Conservation (phyloP, 2,888 invertebrate species). For the Druceiella hillmani region DNA sequence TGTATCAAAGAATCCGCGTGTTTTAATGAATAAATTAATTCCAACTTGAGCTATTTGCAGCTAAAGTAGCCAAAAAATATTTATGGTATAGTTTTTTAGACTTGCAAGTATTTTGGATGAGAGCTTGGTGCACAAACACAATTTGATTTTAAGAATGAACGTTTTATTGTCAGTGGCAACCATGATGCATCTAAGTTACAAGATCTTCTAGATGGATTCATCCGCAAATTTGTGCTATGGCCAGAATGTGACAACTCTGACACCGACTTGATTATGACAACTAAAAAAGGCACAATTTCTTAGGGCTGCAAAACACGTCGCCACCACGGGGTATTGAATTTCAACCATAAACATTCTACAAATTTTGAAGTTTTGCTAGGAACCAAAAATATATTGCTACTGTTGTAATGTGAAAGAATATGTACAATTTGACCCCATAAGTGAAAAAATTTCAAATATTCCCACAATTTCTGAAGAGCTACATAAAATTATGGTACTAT, state of each 20-base stretch:
- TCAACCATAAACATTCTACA: conserved; percentile 94
- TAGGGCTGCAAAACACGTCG: conserved; percentile 99
- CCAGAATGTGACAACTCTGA: conserved; percentile 97
- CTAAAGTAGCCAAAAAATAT: too few species aligned
- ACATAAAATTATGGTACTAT: too few species aligned
- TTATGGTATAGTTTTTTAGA: too few species aligned
- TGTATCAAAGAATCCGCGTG: too few species aligned
- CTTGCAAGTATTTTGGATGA: conserved; percentile 98
- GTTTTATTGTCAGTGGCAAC: conserved; percentile 98
- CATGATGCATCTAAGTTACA: conserved; percentile 96
- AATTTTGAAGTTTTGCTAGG: too few species aligned
- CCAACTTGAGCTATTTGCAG: too few species aligned
- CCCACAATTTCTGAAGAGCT: too few species aligned
- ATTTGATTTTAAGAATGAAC: conserved; percentile 97
- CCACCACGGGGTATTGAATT: conserved; percentile 84
- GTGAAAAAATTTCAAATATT: too few species aligned
- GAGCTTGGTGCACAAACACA: conserved; percentile 99
- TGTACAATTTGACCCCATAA: too few species aligned
- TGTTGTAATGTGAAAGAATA: too few species aligned
- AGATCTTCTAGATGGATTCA: conserved; percentile 86
- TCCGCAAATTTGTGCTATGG: conserved; percentile 50
- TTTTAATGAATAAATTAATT: too few species aligned
- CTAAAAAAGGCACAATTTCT: conserved; percentile 85
- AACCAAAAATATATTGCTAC: too few species aligned
- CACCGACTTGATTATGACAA: conserved; percentile 85